Conservation (phyloP, 2,113 vertebrate genomes). For the Psophia crepitans region DNA sequence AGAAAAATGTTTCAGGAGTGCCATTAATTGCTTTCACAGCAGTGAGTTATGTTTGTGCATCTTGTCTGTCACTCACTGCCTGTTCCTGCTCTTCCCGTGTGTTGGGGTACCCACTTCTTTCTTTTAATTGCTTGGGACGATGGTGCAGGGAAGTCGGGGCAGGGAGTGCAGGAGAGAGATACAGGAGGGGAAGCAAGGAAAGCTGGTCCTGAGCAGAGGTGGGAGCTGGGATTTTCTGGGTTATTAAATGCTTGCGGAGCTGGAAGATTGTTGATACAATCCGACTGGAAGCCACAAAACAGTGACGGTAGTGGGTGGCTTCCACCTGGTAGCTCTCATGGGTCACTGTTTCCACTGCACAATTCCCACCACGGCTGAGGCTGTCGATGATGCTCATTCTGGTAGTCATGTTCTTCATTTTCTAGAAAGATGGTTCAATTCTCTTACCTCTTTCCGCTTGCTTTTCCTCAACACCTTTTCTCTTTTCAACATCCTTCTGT, state of each 20-base stretch:
- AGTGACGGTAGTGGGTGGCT: not conserved
- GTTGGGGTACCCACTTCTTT: not conserved
- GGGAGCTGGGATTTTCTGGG: not conserved
- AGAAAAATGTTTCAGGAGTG: constrained; percentile 34
- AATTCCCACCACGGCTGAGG: not conserved
- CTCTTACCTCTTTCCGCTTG: not conserved
- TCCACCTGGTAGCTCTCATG: not conserved
- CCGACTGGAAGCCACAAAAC: not conserved
- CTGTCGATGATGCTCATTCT: not conserved
- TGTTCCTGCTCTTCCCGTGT: not conserved
- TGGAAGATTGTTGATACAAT: not conserved
- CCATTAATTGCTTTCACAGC: constrained; percentile 46
- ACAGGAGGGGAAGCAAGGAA: not conserved
- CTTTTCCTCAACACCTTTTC: not conserved
- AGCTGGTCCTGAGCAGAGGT: not conserved
- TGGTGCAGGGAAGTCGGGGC: not conserved
- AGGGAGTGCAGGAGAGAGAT: not conserved
- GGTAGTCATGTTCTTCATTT: not conserved
- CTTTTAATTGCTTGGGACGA: not conserved
- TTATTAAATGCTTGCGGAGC: not conserved
- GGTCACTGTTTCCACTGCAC: not conserved
- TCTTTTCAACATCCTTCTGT: not conserved
- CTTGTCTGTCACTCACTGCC: constrained; percentile 39
- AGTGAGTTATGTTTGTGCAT: constrained; percentile 44
- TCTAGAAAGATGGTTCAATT: not conserved